A percentile compares a stretch with the other conserved stretches of the same genome.
phyloP scores from a whole-genome alignment of 64 coral and sea anemone species.

The Stichodactyla helianthus region DNA sequence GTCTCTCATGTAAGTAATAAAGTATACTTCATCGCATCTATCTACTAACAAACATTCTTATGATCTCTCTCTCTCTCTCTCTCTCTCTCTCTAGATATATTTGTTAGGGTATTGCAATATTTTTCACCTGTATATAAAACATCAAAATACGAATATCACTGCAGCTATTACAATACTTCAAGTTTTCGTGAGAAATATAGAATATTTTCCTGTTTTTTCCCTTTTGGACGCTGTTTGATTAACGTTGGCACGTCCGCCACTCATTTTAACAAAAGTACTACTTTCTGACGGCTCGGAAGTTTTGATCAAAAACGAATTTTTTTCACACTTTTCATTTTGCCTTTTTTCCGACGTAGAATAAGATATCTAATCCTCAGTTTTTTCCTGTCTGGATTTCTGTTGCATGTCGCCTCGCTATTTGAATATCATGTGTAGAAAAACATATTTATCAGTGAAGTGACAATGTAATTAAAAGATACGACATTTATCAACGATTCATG shows the following conservation, averaged over 20 bases:
- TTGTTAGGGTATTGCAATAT: no score
- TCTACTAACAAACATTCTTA: no score
- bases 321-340: no score
- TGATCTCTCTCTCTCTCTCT: no score
- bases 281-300: background rate
- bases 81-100: no score
- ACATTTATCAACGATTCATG: background rate
- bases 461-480: background rate
- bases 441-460: background rate
- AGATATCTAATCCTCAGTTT: no score
- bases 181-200: background rate
- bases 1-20: background rate
- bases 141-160: no score
- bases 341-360: no score
- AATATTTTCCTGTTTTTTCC: background rate
- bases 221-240: background rate
- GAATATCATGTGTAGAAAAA: no score
- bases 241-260: background rate
- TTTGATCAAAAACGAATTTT: background rate
- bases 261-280: background rate
- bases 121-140: no score
- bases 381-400: background rate
- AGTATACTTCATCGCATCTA: background rate
- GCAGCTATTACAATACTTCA: background rate
- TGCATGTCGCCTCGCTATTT: no score